Conservation (phyloP, 2,113 vertebrate genomes). For the Chaetura pelagica region DNA sequence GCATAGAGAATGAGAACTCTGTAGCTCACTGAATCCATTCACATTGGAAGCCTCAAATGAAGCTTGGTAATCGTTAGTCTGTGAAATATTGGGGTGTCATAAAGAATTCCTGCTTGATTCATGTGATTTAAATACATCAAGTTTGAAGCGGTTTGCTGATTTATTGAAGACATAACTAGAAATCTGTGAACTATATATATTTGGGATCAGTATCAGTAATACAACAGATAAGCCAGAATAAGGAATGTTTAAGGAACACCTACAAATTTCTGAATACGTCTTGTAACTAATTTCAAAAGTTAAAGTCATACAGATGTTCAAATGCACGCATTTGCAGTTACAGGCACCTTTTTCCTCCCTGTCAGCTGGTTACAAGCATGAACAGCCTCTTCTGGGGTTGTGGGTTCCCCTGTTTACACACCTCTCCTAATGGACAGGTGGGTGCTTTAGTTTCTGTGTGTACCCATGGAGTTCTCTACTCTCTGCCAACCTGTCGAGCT, state of each 20-base stretch:
- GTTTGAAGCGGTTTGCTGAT: not conserved
- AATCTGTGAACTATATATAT: not conserved
- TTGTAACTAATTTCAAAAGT: not conserved
- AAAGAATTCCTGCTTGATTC: not conserved
- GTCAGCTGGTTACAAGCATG: not conserved
- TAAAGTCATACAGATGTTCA: not conserved
- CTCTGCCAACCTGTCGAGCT: not conserved
- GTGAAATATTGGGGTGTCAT: not conserved
- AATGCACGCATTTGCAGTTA: not conserved
- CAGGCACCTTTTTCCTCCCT: fast-evolving
- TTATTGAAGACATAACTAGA: not conserved
- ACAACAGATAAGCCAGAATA: not conserved
- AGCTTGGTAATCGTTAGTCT: not conserved
- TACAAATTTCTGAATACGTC: not conserved
- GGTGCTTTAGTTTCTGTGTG: not conserved
- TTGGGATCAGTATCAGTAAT: not conserved
- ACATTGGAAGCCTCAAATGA: not conserved
- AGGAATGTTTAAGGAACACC: not conserved
- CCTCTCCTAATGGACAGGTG: not conserved
- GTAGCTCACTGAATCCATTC: not conserved
- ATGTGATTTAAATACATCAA: not conserved
- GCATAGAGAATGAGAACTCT: not conserved
- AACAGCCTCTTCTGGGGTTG: not conserved
- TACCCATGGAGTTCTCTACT: not conserved
- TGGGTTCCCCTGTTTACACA: not conserved